Conservation (phyloP, 2,797 vertebrate genomes). For the Decapterus maruadsi region DNA sequence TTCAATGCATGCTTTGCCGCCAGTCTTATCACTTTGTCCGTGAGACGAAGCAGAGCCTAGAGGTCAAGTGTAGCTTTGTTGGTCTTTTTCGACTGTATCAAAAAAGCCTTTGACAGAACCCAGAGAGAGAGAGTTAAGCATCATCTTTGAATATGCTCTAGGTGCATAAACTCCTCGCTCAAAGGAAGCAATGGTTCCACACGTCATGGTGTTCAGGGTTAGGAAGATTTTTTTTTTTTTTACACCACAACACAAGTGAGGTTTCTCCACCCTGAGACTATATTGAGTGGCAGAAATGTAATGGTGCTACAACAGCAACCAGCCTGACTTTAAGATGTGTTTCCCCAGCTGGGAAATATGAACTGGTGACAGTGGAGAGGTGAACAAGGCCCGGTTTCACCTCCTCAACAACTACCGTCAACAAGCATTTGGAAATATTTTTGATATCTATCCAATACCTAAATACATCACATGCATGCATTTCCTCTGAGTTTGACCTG, state of each 20-base stretch:
- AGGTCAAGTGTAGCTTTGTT: neutral
- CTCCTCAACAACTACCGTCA: neutral
- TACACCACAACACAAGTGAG: neutral
- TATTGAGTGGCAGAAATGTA: slow-evolving; percentile 4
- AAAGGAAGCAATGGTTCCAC: neutral
- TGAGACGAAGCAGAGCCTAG: slow-evolving; percentile 12
- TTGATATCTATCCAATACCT: neutral
- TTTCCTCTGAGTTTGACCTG: neutral
- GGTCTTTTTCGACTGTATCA: neutral
- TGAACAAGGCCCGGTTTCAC: neutral
- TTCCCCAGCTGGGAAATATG: slow-evolving; percentile 1
- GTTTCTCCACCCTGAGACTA: neutral
- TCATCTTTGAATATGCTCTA: neutral
- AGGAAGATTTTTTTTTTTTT: neutral
- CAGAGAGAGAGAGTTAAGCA: neutral
- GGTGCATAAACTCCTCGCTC: neutral
- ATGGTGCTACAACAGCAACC: neutral
- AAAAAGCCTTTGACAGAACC: neutral
- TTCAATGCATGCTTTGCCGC: slow-evolving; percentile 5
- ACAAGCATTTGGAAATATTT: neutral
- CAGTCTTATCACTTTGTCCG: slow-evolving; percentile 21
- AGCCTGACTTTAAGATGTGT: slow-evolving; percentile 12
- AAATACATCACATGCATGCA: too few species aligned
- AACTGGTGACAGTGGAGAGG: neutral
- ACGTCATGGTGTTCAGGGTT: neutral